phyloP scores from a whole-genome alignment of 2,888 invertebrate species.

The Athrips mouffetella region DNA sequence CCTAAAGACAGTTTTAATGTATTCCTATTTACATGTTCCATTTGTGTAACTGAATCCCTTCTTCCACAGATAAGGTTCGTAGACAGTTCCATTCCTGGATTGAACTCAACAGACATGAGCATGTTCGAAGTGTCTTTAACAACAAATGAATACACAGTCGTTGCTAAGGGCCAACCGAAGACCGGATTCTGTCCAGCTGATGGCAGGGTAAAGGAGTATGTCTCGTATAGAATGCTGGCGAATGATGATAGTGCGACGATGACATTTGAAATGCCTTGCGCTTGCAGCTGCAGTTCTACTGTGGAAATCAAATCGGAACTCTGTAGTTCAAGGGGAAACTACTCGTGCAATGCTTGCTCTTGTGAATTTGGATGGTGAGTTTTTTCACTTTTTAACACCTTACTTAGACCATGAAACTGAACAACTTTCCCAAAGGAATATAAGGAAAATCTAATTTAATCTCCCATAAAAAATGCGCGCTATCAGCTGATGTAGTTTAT shows the following conservation, averaged over 20 bases:
- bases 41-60: not conserved
- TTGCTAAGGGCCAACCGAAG: conserved; percentile 17
- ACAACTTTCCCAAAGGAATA: too few relatives aligned
- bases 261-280: conserved; percentile 48
- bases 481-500: too few relatives aligned
- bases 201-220: conserved; percentile 34
- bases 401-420: too few relatives aligned
- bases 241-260: too few relatives aligned
- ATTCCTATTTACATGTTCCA: not conserved
- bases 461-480: too few relatives aligned
- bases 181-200: conserved; percentile 42
- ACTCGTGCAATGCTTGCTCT: conserved; percentile 80
- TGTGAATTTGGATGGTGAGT: conserved; percentile 68
- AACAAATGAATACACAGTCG: not conserved
- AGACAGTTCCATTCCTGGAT: not conserved
- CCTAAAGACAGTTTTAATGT: too few relatives aligned
- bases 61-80: not conserved
- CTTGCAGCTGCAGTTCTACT: conserved; percentile 46
- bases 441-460: too few relatives aligned
- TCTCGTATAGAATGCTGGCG: conserved; percentile 34
- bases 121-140: not conserved
- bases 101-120: not conserved
- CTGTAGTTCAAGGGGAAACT: conserved; percentile 71
- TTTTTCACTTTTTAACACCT: not conserved
- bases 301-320: conserved; percentile 51